Evolutionary conservation across 2,113 vertebrate genomes (phyloP).

Genomic region (Psittacus erithacus): DNA sequence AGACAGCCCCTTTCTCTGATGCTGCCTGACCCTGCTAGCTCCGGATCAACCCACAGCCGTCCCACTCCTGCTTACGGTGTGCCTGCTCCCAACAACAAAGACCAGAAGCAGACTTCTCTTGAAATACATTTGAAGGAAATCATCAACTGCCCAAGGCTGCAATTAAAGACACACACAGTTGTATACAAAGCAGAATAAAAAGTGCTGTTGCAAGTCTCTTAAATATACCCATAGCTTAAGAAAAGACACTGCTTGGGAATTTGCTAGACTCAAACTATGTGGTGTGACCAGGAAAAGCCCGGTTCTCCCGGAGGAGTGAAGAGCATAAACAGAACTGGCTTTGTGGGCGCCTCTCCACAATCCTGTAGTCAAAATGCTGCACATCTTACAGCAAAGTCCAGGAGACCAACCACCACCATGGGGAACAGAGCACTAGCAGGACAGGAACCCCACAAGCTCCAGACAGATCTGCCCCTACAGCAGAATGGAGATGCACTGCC

Average conservation of each 20-base stretch:
- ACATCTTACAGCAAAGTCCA: neutral
- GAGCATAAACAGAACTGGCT: neutral
- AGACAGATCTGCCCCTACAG: neutral
- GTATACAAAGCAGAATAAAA: neutral
- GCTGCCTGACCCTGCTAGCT: neutral
- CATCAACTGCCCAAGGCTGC: neutral
- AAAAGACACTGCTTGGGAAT: neutral
- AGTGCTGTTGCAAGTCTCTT: neutral
- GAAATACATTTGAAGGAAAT: neutral
- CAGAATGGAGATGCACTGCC: fast-evolving
- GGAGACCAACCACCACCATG: neutral
- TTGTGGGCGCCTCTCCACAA: neutral
- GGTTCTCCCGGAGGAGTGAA: neutral
- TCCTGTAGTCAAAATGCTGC: neutral
- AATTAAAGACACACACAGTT: neutral
- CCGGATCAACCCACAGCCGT: neutral
- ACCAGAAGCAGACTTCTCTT: neutral
- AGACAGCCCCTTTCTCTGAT: neutral
- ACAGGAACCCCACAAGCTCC: neutral
- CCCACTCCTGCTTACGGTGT: neutral
- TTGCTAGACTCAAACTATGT: neutral
- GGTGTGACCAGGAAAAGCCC: neutral
- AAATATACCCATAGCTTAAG: neutral
- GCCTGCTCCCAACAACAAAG: neutral
- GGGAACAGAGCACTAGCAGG: neutral